Evolutionary conservation across 2,888 invertebrate species (phyloP).

Genomic region (Linnaemya vulpina): DNA sequence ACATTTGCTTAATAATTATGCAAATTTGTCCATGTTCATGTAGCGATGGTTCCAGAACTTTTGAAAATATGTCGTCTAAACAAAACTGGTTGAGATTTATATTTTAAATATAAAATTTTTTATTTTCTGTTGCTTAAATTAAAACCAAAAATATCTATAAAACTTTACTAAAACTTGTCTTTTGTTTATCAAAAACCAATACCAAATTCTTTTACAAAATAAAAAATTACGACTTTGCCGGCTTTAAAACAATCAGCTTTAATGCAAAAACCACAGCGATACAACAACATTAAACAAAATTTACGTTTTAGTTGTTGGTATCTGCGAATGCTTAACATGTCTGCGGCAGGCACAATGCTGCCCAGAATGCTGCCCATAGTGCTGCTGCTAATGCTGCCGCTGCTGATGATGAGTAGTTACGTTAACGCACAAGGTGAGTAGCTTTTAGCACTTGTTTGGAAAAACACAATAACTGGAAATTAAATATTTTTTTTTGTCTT

Average conservation of each 20-base stretch:
- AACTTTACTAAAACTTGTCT: slow-evolving; percentile 61
- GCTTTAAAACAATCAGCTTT: slow-evolving; percentile 53
- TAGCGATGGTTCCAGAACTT: neutral
- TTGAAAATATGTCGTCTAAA: slow-evolving; percentile 38
- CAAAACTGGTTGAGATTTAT: slow-evolving; percentile 57
- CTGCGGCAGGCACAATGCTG: slow-evolving; percentile 36
- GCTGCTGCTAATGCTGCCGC: slow-evolving; percentile 37
- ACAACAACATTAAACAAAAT: slow-evolving; percentile 31
- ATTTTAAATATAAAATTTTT: slow-evolving; percentile 21
- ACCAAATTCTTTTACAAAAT: slow-evolving; percentile 38
- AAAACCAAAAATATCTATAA: slow-evolving; percentile 15
- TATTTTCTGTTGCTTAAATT: slow-evolving; percentile 13
- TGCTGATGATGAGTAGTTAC: slow-evolving; percentile 63
- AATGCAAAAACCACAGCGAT: slow-evolving; percentile 31
- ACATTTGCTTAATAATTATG: neutral
- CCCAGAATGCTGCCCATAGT: slow-evolving; percentile 37
- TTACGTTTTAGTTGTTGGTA: slow-evolving; percentile 45
- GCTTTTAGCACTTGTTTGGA: slow-evolving; percentile 66
- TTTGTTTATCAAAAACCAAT: slow-evolving; percentile 28
- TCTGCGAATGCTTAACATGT: slow-evolving; percentile 51
- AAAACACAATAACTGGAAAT: slow-evolving; percentile 48
- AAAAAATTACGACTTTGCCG: slow-evolving; percentile 60
- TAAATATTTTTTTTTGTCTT: slow-evolving; percentile 23
- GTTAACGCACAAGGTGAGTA: slow-evolving; percentile 72
- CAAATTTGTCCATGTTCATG: neutral